A percentile compares a stretch with the other conserved stretches of the same genome.
These are phyloP conservation scores for Ctenopoma multispine DNA, from an alignment of 2,797 vertebrate genomes.

Conservation along the genomic window DNA sequence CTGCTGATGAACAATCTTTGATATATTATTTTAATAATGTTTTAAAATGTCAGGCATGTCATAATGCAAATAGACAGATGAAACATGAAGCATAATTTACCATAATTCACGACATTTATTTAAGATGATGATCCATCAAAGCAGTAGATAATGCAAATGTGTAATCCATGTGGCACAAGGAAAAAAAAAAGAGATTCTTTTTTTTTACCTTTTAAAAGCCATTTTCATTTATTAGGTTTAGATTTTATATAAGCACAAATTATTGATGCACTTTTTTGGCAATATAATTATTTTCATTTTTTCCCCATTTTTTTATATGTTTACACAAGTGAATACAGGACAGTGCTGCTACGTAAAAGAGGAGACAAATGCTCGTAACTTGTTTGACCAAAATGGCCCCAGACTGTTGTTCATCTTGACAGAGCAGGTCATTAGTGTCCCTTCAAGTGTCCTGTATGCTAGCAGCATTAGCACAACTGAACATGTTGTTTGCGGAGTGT, in stretches of 20 bases:
- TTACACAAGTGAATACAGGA: neutral
- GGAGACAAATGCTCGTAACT: slow-evolving; percentile 21
- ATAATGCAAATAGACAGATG: slow-evolving; percentile 56
- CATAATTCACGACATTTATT: slow-evolving; percentile 47
- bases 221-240: neutral
- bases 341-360: slow-evolving; percentile 1
- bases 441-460: slow-evolving; percentile 65
- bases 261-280: neutral
- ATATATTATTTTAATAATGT: slow-evolving; percentile 75
- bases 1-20: slow-evolving; percentile 42
- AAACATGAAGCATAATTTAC: slow-evolving; percentile 54
- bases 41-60: slow-evolving; percentile 72
- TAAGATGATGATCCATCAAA: slow-evolving; percentile 48
- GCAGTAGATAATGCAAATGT: slow-evolving; percentile 21
- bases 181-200: slow-evolving; percentile 2
- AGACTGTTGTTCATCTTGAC: slow-evolving; percentile 50
- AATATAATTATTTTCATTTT: neutral
- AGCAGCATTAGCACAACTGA: slow-evolving; percentile 72
- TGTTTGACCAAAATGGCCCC: slow-evolving; percentile 49
- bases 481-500: slow-evolving; percentile 71
- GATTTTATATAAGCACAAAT: slow-evolving; percentile 1
- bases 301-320: neutral
- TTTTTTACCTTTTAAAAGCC: neutral
- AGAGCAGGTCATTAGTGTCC: slow-evolving; percentile 70
- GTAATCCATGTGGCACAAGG: neutral